These are phyloP conservation scores for Psilanteris sp. DNA, from an alignment of 1,140 invertebrate species.

Conservation along the genomic window DNA sequence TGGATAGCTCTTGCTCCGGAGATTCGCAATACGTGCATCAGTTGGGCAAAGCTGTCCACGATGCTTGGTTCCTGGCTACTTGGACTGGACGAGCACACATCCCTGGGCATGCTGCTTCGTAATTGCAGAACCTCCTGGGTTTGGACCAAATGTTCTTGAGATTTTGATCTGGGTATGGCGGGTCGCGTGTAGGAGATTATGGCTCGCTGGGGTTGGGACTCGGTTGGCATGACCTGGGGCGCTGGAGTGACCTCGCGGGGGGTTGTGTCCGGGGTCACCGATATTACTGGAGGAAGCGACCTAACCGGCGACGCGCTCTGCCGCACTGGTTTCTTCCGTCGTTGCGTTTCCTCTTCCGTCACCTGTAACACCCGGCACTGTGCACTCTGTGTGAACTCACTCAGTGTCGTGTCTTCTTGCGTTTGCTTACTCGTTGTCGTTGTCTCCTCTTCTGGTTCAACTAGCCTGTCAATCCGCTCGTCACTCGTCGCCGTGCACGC, in stretches of 20 bases:
- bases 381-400: conserved; percentile 44
- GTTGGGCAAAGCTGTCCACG: conserved; percentile 83
- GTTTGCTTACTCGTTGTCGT: conserved; percentile 57
- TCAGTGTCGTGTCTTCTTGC: conserved; percentile 43
- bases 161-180: conserved; percentile 1
- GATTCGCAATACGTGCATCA: conserved; percentile 83
- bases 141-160: conserved; percentile 4
- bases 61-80: conserved; percentile 66
- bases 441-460: conserved; percentile 9
- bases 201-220: conserved; percentile 40
- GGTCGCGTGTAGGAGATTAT: conserved; percentile 17
- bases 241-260: conserved; percentile 6
- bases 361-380: conserved; percentile 55
- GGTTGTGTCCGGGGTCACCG: conserved; percentile 73
- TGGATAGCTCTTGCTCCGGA: conserved; percentile 83
- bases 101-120: conserved; percentile 22
- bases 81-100: conserved; percentile 1
- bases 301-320: conserved; percentile 76
- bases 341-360: conserved; percentile 30
- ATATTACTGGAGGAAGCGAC: conserved; percentile 76
- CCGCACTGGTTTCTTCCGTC: conserved; percentile 46
- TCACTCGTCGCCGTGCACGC: conserved; percentile 63
- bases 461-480: conserved; percentile 55
- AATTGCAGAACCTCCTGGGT: conserved; percentile 9
- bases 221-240: conserved; percentile 17